Evolutionary conservation across 2,797 vertebrate species (phyloP).

Genomic region (Micrastur ruficollis): DNA sequence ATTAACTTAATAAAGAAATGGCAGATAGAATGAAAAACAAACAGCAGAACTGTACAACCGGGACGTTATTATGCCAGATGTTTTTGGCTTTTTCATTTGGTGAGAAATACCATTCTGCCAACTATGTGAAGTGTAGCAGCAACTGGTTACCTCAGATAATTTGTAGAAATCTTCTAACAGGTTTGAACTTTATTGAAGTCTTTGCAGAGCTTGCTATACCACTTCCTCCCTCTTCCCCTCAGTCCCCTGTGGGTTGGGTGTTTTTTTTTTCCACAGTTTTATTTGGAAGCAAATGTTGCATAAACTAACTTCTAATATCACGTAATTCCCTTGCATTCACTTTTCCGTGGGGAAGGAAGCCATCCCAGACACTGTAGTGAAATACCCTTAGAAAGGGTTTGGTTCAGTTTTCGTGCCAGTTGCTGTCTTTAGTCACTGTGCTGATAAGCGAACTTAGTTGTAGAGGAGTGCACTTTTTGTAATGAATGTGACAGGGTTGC

Average conservation of each 20-base stretch:
- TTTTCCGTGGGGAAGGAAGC: background rate
- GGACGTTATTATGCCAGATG: background rate
- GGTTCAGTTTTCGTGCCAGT: background rate
- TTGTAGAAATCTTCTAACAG: background rate
- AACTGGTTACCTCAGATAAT: background rate
- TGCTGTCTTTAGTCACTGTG: background rate
- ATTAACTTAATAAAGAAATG: constrained; percentile 73
- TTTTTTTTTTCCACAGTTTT: background rate
- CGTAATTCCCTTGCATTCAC: background rate
- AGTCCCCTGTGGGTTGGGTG: background rate
- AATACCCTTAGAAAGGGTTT: background rate
- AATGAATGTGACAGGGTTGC: background rate
- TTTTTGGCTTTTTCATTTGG: constrained; percentile 58
- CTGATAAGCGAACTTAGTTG: background rate
- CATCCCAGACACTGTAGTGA: background rate
- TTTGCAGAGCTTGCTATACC: background rate
- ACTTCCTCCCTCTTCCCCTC: background rate
- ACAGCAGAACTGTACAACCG: constrained; percentile 49
- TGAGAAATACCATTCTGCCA: constrained; percentile 54
- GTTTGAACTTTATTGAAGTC: background rate
- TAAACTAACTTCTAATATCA: background rate
- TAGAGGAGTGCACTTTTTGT: background rate
- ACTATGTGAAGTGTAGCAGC: background rate
- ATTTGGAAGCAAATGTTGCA: background rate
- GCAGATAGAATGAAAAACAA: constrained; percentile 69